phyloP scores from a whole-genome alignment of 2,888 invertebrate genomes.

The Cephus pulcher region DNA sequence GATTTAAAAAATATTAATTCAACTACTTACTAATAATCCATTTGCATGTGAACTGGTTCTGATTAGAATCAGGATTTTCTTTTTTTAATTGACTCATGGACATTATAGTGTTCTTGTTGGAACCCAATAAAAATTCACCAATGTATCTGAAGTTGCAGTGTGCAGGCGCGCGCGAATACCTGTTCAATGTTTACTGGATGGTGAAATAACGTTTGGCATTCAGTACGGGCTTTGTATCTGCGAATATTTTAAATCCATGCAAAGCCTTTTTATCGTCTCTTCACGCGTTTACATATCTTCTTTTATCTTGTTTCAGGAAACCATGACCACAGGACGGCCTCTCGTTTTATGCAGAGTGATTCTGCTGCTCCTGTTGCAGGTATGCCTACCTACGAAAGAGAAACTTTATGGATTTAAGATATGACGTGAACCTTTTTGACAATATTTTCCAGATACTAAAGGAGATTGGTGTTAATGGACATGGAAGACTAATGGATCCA shows the following conservation, averaged over 20 bases:
- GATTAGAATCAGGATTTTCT: neutral
- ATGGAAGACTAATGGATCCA: slow-evolving; percentile 92
- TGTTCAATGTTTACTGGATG: neutral
- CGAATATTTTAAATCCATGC: slow-evolving; percentile 1
- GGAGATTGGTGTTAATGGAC: slow-evolving; percentile 72
- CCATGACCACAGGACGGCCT: neutral
- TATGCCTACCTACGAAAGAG: neutral
- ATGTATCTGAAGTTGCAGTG: neutral
- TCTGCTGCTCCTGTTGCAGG: neutral
- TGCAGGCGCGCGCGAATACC: neutral
- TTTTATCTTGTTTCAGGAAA: neutral
- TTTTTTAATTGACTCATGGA: neutral
- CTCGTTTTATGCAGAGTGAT: neutral
- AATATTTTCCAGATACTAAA: slow-evolving; percentile 5
- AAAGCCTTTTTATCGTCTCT: slow-evolving; percentile 6
- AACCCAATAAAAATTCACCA: neutral
- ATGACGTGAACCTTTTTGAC: neutral
- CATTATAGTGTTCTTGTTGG: neutral
- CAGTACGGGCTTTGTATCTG: neutral
- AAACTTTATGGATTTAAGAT: neutral
- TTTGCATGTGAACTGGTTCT: neutral
- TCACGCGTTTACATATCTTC: slow-evolving; percentile 1
- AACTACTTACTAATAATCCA: neutral
- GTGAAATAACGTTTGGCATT: neutral
- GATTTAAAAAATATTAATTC: neutral